A percentile compares a stretch with the other conserved stretches of the same genome.
These are phyloP conservation scores for Sphaerophoria rueppellii DNA, from an alignment of 2,888 invertebrate genomes.

Conservation along the genomic window DNA sequence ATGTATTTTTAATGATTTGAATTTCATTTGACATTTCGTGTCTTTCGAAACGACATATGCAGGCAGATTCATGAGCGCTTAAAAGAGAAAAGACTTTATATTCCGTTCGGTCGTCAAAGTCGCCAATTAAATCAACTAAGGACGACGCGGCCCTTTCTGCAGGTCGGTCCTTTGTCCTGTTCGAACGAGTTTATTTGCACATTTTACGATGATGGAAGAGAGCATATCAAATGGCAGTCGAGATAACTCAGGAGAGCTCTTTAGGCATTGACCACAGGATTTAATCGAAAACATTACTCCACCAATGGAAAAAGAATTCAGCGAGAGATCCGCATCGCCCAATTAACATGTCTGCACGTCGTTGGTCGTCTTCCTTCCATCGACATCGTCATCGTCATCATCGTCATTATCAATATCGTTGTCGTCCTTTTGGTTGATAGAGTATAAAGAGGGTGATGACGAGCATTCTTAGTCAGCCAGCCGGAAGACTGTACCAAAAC, in stretches of 20 bases:
- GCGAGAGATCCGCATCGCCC: constrained; percentile 57
- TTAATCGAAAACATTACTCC: constrained; percentile 52
- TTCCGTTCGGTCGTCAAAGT: neutral
- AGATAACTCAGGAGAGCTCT: constrained; percentile 12
- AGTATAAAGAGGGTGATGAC: constrained; percentile 17
- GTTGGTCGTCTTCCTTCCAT: neutral
- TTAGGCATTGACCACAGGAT: constrained; percentile 52
- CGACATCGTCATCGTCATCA: neutral
- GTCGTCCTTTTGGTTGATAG: neutral
- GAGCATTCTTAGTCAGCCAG: constrained; percentile 21
- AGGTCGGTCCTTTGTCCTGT: constrained; percentile 2
- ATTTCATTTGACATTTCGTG: constrained; percentile 17
- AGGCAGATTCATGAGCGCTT: constrained; percentile 13
- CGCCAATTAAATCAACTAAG: constrained; percentile 10
- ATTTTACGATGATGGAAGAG: constrained; percentile 28
- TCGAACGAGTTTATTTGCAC: constrained; percentile 38
- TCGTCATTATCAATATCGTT: neutral
- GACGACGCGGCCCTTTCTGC: neutral
- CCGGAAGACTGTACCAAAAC: constrained; percentile 32
- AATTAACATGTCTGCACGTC: constrained; percentile 70
- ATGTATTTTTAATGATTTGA: constrained; percentile 71
- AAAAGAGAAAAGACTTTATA: neutral
- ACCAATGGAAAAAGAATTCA: constrained; percentile 50
- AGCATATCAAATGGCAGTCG: constrained; percentile 20
- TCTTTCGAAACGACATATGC: constrained; percentile 15